Conservation (phyloP, 2,113 vertebrate genomes). For the Mugil cephalus region DNA sequence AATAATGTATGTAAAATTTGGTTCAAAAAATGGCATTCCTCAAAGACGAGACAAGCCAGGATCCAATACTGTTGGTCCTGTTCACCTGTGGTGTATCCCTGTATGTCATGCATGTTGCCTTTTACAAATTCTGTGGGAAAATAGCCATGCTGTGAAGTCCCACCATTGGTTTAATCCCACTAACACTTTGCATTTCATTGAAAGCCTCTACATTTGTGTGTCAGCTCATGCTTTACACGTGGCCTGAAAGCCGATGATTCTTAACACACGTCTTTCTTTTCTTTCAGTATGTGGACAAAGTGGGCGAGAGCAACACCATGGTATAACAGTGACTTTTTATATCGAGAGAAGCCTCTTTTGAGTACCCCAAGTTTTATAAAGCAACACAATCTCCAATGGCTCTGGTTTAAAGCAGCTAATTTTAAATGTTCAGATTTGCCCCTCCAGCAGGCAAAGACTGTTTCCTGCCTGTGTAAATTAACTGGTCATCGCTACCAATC, state of each 20-base stretch:
- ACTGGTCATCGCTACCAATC: slow-evolving; percentile 19
- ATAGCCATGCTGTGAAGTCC: background rate
- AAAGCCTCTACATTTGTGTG: background rate
- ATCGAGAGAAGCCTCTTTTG: slow-evolving; percentile 31
- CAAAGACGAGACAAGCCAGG: no score
- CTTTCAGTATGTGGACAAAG: slow-evolving; percentile 94
- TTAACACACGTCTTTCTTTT: slow-evolving; percentile 24
- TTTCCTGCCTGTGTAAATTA: slow-evolving; percentile 47
- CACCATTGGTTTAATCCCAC: background rate
- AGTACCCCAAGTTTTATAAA: slow-evolving; percentile 50
- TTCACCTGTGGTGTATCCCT: slow-evolving; percentile 38
- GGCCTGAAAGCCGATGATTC: background rate
- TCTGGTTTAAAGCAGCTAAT: slow-evolving; percentile 31
- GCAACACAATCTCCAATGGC: slow-evolving; percentile 44
- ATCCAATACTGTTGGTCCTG: background rate
- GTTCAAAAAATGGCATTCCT: no score
- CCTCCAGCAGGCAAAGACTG: slow-evolving; percentile 57
- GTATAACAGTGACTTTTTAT: slow-evolving; percentile 88
- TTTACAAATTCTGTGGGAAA: background rate
- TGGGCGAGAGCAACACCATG: slow-evolving; percentile 97
- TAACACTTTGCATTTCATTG: background rate
- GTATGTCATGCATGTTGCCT: slow-evolving; percentile 35
- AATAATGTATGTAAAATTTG: background rate
- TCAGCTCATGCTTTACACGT: background rate
- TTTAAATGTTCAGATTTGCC: slow-evolving; percentile 24